Conservation (phyloP, 2,113 vertebrate species). For the Grallaria varia region DNA sequence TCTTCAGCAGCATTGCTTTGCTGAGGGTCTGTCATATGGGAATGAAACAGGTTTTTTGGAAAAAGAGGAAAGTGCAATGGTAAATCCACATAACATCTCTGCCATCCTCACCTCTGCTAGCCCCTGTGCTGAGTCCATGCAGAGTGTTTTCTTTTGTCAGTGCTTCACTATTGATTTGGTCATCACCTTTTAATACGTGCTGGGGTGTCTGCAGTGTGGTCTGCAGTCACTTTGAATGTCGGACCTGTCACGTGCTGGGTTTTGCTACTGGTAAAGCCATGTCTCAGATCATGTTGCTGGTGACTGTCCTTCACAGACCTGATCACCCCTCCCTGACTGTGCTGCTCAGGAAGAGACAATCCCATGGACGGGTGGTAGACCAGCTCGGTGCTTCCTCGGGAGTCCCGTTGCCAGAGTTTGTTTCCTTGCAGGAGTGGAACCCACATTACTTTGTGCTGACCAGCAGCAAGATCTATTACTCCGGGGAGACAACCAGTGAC, state of each 20-base stretch:
- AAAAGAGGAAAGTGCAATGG: background rate
- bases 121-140: background rate
- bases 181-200: background rate
- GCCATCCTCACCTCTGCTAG: background rate
- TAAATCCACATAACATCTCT: background rate
- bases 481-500: constrained; percentile 90
- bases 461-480: constrained; percentile 97
- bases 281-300: background rate
- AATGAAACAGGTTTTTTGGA: background rate
- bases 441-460: constrained; percentile 98
- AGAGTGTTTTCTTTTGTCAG: background rate
- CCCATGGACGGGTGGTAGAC: background rate
- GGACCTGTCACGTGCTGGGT: background rate
- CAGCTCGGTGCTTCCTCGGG: background rate
- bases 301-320: background rate
- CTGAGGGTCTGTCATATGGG: background rate
- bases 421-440: constrained; percentile 89
- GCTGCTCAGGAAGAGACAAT: background rate
- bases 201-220: background rate
- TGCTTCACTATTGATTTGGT: background rate
- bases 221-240: background rate
- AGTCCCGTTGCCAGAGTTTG: background rate
- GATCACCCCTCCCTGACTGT: background rate
- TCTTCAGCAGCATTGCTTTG: background rate
- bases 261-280: background rate